A percentile compares a stretch with the other conserved stretches of the same genome.
phyloP scores from a whole-genome alignment of 1,140 invertebrate genomes.

The Hesperophylax magnus region DNA sequence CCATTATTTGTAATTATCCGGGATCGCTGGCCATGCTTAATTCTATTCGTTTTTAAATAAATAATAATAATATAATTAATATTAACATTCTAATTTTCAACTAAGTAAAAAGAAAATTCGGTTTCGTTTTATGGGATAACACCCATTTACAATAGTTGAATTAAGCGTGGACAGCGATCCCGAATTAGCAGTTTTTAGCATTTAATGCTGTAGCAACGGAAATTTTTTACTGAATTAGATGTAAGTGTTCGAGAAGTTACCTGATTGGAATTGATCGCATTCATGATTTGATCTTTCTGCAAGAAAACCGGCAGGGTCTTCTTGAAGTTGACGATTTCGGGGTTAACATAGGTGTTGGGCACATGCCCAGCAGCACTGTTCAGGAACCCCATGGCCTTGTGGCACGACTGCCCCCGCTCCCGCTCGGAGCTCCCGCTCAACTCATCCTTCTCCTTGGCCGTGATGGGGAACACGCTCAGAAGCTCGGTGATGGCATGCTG shows the following conservation, averaged over 20 bases:
- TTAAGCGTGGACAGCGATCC: no score
- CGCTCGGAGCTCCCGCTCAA: slow-evolving; percentile 62
- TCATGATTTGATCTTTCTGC: slow-evolving; percentile 65
- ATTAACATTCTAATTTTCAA: no score
- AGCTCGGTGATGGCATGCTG: slow-evolving; percentile 70
- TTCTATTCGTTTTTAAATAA: no score
- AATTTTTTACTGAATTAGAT: no score
- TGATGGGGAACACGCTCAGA: slow-evolving; percentile 79
- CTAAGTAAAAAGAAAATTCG: no score
- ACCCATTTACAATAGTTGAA: no score
- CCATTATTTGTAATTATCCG: no score
- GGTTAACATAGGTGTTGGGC: slow-evolving; percentile 66
- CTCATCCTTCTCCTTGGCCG: slow-evolving; percentile 76
- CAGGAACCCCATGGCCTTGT: slow-evolving; percentile 65
- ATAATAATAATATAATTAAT: no score
- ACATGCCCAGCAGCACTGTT: slow-evolving; percentile 64
- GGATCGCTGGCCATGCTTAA: no score
- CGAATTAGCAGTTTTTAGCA: no score
- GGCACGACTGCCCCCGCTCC: slow-evolving; percentile 64
- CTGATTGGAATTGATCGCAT: slow-evolving; percentile 66
- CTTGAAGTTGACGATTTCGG: slow-evolving; percentile 65
- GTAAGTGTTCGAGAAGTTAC: slow-evolving; percentile 53
- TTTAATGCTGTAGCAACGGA: no score
- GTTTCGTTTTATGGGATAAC: no score
- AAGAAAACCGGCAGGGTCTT: slow-evolving; percentile 67